A percentile compares a stretch with the other conserved stretches of the same genome.
Evolutionary conservation across 1,140 invertebrate genomes (phyloP).

Genomic region (Hylyphantes graminicola): DNA sequence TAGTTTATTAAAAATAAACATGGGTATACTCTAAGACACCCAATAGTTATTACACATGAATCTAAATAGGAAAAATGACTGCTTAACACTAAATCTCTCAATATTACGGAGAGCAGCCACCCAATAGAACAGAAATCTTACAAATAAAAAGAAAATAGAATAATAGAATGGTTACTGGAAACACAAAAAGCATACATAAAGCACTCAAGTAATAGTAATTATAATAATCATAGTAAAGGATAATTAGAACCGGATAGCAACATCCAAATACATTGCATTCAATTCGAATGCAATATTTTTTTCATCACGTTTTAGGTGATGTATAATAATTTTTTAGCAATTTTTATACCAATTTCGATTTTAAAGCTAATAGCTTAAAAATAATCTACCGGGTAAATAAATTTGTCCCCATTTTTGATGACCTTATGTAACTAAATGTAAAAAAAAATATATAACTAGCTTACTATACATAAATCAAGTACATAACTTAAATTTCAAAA

Average conservation of each 20-base stretch:
- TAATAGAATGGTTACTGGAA: neutral
- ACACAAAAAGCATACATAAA: conserved; percentile 50
- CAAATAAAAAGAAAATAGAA: neutral
- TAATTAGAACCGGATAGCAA: conserved; percentile 3
- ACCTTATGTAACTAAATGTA: too few relatives aligned
- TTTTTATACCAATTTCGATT: too few relatives aligned
- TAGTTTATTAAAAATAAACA: conserved; percentile 51
- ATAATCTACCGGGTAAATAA: too few relatives aligned
- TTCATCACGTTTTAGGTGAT: too few relatives aligned
- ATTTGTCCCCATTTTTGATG: too few relatives aligned
- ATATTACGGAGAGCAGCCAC: neutral
- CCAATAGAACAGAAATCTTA: neutral
- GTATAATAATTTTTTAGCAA: too few relatives aligned
- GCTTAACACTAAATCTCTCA: neutral
- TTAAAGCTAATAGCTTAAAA: too few relatives aligned
- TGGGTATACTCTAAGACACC: conserved; percentile 23
- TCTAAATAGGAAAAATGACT: conserved; percentile 6
- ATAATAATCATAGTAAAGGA: conserved; percentile 1
- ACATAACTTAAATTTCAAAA: too few relatives aligned
- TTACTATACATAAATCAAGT: too few relatives aligned
- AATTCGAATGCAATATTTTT: too few relatives aligned
- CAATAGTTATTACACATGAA: conserved; percentile 1
- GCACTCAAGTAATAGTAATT: conserved; percentile 12
- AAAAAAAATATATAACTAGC: too few relatives aligned
- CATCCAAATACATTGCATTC: neutral